Base-by-base conservation (phyloP, 2,113 vertebrate species). In the Erinaceus europaeus region DNA sequence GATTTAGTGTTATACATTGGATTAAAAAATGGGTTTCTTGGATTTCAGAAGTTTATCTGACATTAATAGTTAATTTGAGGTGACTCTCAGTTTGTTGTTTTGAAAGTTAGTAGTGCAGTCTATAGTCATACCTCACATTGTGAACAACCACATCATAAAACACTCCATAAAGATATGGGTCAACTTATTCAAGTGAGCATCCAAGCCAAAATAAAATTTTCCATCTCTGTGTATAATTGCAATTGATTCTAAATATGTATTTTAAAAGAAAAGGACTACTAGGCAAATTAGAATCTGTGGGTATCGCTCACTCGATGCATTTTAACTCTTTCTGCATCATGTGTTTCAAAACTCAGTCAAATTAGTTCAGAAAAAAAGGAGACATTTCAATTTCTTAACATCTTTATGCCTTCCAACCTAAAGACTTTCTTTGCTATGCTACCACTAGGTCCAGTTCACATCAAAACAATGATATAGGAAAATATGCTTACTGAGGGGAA, bases 141-240 rank as follows among this genome's bases (percentile, higher is more conserved):
- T 87, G 74, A 92, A 25, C 72, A 69, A 88, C 59, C 74, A 87
- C 78, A 68, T 84, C 82, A 67, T 91, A 87, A 93, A 90, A 82
- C 34, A 82, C 61, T 92, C 74, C 86, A 64, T 65, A 90, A 69
- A 91, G 80, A 80, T 73, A 61, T 40, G 74, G 64, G 65, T 67
- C 88, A 94, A 93, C 81, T 42, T 52, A 89, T 91, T 80, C 78
- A 92, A 81, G 74, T 44, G 27, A 91, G 85, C 92, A 61, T 3
- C 9, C 50, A 77, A 11, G 53, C 62, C 65, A 50, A 57, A 89
- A 46, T 94, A 94, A 94, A 95, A 95, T 91, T 96, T 94, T 95
- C 88, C 91, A 91, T 96, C 91, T 95, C 92, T 88, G 23, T 92
- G 88, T 92, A 90, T 94, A 96, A 96, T 89, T 96, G 91, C 82